Conservation (phyloP, 2,113 vertebrate genomes). For the Platanista minor region DNA sequence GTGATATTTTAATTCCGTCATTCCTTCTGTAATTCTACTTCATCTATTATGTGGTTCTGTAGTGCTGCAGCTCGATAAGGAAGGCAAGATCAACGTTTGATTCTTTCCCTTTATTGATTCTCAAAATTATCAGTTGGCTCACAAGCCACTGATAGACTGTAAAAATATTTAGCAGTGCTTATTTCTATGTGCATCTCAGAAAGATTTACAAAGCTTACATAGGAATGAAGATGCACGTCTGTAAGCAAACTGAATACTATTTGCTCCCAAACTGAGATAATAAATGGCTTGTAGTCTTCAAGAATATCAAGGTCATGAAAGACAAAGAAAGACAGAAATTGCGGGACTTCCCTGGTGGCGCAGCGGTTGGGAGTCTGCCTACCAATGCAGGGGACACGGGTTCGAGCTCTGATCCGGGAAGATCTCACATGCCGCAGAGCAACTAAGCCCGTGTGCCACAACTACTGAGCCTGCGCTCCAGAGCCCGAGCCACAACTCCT, state of each 20-base stretch:
- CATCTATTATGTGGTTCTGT: background rate
- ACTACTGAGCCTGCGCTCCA: no score
- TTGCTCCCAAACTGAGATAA: background rate
- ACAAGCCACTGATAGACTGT: background rate
- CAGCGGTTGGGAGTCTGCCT: no score
- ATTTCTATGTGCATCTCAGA: slow-evolving; percentile 1
- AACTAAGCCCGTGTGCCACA: no score
- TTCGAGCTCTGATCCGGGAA: no score
- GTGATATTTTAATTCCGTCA: background rate
- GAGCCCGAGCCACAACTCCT: no score
- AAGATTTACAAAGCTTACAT: background rate
- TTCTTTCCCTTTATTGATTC: background rate
- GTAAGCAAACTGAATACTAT: background rate
- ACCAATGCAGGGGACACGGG: no score
- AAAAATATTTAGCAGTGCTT: background rate
- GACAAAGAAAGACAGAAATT: background rate
- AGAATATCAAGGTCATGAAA: slow-evolving; percentile 6
- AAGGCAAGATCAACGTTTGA: background rate
- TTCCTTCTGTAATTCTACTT: background rate
- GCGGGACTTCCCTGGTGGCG: no score
- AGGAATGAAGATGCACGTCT: background rate
- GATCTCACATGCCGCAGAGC: no score
- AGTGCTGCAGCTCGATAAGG: background rate
- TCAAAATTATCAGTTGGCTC: background rate
- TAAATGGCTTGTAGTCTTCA: background rate